A percentile compares a stretch with the other conserved stretches of the same genome.
phyloP scores from a whole-genome alignment of 2,888 invertebrate genomes.

The Ornithoptera priamus region DNA sequence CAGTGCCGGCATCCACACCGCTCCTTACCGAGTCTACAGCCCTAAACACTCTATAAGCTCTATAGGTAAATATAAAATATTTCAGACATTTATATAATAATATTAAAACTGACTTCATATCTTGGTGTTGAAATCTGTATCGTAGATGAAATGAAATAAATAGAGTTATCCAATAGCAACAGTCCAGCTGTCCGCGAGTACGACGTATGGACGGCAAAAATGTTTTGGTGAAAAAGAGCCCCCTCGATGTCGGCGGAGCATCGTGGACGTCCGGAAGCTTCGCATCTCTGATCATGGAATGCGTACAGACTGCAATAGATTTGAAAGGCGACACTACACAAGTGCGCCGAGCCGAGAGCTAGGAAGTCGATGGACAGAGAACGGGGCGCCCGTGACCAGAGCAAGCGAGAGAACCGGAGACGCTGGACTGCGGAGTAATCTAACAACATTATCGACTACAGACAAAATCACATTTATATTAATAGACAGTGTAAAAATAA shows the following conservation, averaged over 20 bases:
- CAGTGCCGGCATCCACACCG: constrained; percentile 37
- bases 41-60: constrained; percentile 78
- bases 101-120: constrained; percentile 47
- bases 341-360: not conserved
- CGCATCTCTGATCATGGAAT: constrained; percentile 2
- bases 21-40: constrained; percentile 52
- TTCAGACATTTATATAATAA: constrained; percentile 62
- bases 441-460: constrained; percentile 62
- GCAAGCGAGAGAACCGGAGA: constrained; percentile 38
- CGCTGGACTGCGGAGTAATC: constrained; percentile 61
- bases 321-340: not conserved
- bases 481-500: constrained; percentile 79
- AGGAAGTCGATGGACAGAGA: constrained; percentile 13
- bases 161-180: constrained; percentile 46
- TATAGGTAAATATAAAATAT: constrained; percentile 73
- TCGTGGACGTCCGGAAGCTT: constrained; percentile 16
- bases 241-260: constrained; percentile 14
- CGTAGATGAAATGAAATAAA: constrained; percentile 53
- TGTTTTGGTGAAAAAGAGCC: constrained; percentile 55
- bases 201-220: constrained; percentile 75
- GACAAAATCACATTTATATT: constrained; percentile 72
- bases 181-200: constrained; percentile 62
- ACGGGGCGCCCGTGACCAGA: constrained; percentile 1
- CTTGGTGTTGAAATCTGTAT: constrained; percentile 69
- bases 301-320: constrained; percentile 15